phyloP scores from a whole-genome alignment of 2,888 invertebrate genomes.

The Heliconius charithonia region DNA sequence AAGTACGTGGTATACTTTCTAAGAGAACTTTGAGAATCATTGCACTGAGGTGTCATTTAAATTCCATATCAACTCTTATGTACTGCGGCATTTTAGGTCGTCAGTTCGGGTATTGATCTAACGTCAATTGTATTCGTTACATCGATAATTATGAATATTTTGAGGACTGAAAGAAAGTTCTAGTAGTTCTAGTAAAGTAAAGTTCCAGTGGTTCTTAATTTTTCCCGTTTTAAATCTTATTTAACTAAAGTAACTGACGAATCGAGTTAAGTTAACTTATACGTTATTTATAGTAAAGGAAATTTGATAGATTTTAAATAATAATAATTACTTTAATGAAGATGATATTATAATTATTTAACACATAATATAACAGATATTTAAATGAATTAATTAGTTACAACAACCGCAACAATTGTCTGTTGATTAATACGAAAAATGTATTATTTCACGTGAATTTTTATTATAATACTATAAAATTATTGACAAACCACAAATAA shows the following conservation, averaged over 20 bases:
- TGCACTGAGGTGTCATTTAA: background rate
- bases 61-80: background rate
- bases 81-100: background rate
- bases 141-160: background rate
- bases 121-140: background rate
- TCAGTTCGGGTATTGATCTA: background rate
- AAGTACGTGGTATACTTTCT: no score
- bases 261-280: no score
- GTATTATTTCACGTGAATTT: conserved; percentile 19
- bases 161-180: background rate
- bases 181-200: no score
- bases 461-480: conserved; percentile 28
- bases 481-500: conserved; percentile 37
- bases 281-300: no score
- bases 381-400: conserved; percentile 11
- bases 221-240: background rate
- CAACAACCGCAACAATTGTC: background rate
- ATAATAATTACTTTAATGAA: no score
- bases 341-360: no score
- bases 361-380: no score
- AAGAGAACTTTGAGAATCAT: background rate
- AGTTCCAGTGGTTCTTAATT: no score
- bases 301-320: no score
- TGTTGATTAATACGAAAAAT: conserved; percentile 9
- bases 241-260: background rate